Conservation (phyloP, 2,113 vertebrate genomes). For the Phalacrocorax carbo region DNA sequence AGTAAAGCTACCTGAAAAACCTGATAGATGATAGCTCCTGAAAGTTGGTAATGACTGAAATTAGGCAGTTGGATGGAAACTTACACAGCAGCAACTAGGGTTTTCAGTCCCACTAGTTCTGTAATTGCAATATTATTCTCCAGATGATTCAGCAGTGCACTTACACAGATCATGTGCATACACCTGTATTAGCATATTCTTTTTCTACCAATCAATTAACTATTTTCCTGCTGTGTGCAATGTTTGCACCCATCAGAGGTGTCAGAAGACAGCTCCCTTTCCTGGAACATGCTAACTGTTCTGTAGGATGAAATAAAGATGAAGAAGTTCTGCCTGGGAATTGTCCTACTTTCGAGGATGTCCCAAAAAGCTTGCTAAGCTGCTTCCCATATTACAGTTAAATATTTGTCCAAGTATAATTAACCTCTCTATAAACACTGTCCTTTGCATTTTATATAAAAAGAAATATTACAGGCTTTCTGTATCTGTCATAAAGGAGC, state of each 20-base stretch:
- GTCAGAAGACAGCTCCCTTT: background rate
- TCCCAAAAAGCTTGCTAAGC: background rate
- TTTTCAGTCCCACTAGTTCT: background rate
- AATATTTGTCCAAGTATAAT: constrained; percentile 3
- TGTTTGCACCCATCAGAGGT: background rate
- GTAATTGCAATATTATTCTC: background rate
- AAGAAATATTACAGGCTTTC: background rate
- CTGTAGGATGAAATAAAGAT: background rate
- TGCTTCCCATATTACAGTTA: background rate
- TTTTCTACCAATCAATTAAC: background rate
- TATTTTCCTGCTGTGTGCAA: background rate
- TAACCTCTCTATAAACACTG: background rate
- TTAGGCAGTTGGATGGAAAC: background rate
- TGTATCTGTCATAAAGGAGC: background rate
- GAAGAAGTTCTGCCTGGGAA: background rate
- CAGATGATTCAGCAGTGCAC: background rate
- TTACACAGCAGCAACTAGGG: background rate
- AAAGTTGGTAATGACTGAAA: background rate
- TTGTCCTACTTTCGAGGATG: background rate
- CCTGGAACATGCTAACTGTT: background rate
- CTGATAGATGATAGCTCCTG: background rate
- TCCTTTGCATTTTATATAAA: background rate
- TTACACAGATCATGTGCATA: background rate
- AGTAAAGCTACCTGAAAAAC: background rate
- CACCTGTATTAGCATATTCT: background rate